Base-by-base conservation (phyloP, 2,113 vertebrate genomes). In the Ctenomys sociabilis region DNA sequence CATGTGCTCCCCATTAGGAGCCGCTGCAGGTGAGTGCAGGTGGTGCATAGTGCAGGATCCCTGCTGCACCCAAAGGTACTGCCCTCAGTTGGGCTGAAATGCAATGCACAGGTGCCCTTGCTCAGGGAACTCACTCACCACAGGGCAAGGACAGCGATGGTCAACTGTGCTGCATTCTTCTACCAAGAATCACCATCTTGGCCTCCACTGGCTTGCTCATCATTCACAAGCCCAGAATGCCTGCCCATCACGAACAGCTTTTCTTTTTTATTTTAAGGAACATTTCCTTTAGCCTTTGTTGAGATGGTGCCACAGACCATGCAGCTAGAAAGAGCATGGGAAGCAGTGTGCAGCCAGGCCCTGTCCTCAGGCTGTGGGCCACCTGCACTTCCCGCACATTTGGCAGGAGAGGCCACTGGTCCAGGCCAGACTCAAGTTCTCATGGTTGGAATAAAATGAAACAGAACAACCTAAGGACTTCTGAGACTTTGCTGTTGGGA, bases 251-350 rank as follows among this genome's bases (percentile, higher is more conserved):
- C 5, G n/a, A 19, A 9, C 0, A 0, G 28, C 45, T 22, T 83
- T 9, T 30, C 21, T 19, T 59, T 66, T 68, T 91, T 66, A 19
- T 68, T 54, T 37, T 73, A 54, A 85, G 70, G 77, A 70, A 49
- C 77, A 30, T 28, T 40, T 72, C 54, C 19, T 4, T 14, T 21
- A 66, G 68, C 49, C 72, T 64, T 21, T 57, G 72, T 78, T 49
- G 30, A 72, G 22, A 61, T 3, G 16, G 82, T 37, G 24, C 72
- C 17, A 1, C 66, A 88, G 91, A 54, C 64, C 80, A 13, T 1
- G 5, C 43, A 17, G 78, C 95, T 87, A 88, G 82, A 94, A 90
- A 96, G 43, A 94, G 97, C 92, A 72, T 63, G 17, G 28, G 63
- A 2, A 22, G 17, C 32, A 85, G 59, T 61, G 52, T 40, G 83